Percentiles rank a stretch among this genome's conserved stretches.
phyloP scores from a whole-genome alignment of 2,888 invertebrate species.

The Alviniconcha strummeri region DNA sequence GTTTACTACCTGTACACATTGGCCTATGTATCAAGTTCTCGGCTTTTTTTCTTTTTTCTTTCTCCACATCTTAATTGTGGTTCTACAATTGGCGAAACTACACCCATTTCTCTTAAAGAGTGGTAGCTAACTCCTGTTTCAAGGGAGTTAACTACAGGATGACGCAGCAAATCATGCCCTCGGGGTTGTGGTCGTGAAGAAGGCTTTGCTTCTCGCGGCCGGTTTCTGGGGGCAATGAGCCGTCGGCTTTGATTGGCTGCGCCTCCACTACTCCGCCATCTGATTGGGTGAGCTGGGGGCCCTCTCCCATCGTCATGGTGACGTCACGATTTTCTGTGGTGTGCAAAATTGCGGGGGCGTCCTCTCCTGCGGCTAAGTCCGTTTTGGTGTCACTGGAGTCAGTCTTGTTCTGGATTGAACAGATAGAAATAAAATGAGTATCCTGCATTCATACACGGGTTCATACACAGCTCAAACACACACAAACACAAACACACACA shows the following conservation, averaged over 20 bases:
- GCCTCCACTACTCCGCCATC: slow-evolving; percentile 8
- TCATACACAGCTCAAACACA: too few species aligned
- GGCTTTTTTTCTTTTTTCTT: too few species aligned
- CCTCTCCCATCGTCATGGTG: slow-evolving; percentile 14
- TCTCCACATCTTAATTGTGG: too few species aligned
- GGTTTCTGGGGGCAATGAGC: slow-evolving; percentile 19
- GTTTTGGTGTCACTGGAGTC: background rate
- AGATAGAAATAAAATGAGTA: background rate
- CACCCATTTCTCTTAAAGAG: too few species aligned
- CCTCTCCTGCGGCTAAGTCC: background rate
- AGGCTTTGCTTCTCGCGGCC: slow-evolving; percentile 33
- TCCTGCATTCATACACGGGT: too few species aligned
- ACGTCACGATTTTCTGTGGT: slow-evolving; percentile 2
- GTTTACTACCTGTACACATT: too few species aligned
- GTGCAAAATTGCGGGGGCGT: slow-evolving; percentile 6
- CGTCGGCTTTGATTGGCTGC: slow-evolving; percentile 27
- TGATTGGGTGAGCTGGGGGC: slow-evolving; percentile 26
- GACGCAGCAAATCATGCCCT: slow-evolving; percentile 37
- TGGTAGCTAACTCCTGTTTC: too few species aligned
- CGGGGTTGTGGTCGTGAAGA: slow-evolving; percentile 32
- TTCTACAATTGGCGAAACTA: too few species aligned
- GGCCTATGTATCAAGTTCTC: too few species aligned
- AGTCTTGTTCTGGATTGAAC: background rate
- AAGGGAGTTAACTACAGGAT: slow-evolving; percentile 25
- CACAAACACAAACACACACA: too few species aligned